Base-by-base conservation (phyloP, 2,113 vertebrate genomes). In the Podarcis muralis region DNA sequence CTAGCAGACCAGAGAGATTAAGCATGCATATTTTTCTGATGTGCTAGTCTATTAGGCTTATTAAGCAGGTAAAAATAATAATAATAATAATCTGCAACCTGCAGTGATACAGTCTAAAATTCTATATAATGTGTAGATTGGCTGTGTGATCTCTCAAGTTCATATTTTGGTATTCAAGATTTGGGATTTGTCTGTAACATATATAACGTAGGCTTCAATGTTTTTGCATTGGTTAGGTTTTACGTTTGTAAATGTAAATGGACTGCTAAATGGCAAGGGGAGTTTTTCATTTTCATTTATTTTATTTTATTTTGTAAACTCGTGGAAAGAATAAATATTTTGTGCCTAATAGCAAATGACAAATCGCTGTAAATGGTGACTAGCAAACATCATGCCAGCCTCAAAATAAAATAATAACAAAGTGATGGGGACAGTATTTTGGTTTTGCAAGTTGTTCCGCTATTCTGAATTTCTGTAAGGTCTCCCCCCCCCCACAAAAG, bases 401-500 rank as follows among this genome's bases (percentile, higher is more conserved):
- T 96, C 95, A 88, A 40, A 8, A 75, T 65, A 79, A 22, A 87
- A 18, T 89, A 88, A 77, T n/a, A 84, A 27, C 48, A 87, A 91
- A 90, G 25, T 69, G 57, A 69, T 93, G 95, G 95, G 48, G 95
- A 94, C 93, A 95, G 88, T 94, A 88, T 83, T 94, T 91, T 85
- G 88, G 48, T 48, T 92, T 78, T 91, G 69, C 20, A 69, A 92
- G 89, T 93, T 92, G 87, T 94, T 95, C 92, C 85, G 74, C 90
- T 66, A 89, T 92, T 93, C 91, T 92, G 92, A 92, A 94, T 91
- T 88, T 91, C 94, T 96, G 93, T 93, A 96, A 96, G 95, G 94
- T 97, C 93, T 92, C 93, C 91, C 94, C 75, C 59, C 92, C 96
- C 94, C 96, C 92, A 48, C 48, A 48, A 96, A 97, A 97, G 97